Conservation (phyloP, 2,113 vertebrate species). For the Pedionomus torquatus region DNA sequence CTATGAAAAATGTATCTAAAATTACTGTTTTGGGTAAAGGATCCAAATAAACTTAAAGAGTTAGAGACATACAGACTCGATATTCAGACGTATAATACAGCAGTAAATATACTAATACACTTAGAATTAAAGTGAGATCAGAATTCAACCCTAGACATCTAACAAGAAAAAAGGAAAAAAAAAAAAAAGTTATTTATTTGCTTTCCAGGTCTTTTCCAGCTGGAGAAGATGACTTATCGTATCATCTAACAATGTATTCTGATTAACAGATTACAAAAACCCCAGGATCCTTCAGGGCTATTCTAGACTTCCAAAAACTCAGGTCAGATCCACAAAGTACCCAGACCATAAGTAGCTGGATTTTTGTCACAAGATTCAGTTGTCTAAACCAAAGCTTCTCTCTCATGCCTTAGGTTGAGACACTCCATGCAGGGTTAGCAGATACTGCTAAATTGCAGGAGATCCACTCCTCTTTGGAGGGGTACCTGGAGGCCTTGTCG, state of each 20-base stretch:
- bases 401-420: neutral
- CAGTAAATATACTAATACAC: neutral
- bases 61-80: neutral
- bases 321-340: neutral
- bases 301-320: neutral
- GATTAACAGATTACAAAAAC: neutral
- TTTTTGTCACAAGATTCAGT: neutral
- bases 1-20: neutral
- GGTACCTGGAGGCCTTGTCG: too few species aligned
- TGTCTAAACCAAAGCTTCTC: neutral
- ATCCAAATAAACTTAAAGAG: neutral
- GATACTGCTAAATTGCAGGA: neutral
- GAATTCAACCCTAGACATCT: neutral
- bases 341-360: neutral
- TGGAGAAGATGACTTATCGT: neutral
- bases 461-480: neutral
- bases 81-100: neutral
- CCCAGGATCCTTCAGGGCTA: neutral
- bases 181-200: neutral
- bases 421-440: neutral
- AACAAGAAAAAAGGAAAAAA: neutral
- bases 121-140: neutral
- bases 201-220: neutral
- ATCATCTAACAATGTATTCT: neutral
- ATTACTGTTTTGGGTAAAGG: neutral